Evolutionary conservation across 2,797 vertebrate species (phyloP), one percentile per base, ranked within the genome.

Genomic region (Enteromius unitaeniatus): DNA sequence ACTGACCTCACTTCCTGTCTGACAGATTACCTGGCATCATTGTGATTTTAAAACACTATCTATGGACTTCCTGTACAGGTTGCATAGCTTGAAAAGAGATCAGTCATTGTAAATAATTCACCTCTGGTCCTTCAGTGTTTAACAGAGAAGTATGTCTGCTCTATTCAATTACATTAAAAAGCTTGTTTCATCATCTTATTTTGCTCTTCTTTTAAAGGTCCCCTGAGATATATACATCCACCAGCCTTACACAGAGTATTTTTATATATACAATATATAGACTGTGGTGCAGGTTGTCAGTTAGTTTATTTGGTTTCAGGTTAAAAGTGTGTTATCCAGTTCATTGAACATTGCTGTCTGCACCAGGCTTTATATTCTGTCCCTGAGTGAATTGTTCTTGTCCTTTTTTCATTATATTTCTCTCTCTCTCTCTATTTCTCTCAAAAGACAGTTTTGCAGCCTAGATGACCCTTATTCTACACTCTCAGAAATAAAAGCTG

Each of bases 51-150:
- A 88, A 90, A 62, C 84, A 87, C 28, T 14, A 26, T 60, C 23
- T 60, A 26, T 60, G 10, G 55, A 26, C 55, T 13, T 0, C 84
- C 21, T 6, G 92, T 92, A 26, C 90, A 93, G 69, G 86, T 93
- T 34, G 88, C 93, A 62, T 89, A 94, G 47, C 89, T 42, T 45
- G 42, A 23, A 78, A 67, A 34, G 19, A 23, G 6, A 67, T 9
- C 19, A 23, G 7, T 53, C 49, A 51, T 15, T 15, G 2, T 9
- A 79, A 37, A 51, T 67, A 15, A 49, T 34, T 14, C 28, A 51
- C 28, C 14, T 3, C 23, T 51, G 26, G 58, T 49, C 6, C 1
- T 53, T 49, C 4, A 28, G 26, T 31, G 60, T 51, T 65, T 34
- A 67, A 67, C 23, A 49, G 26, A 65, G 47, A 74, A 21, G 26